phyloP scores from a whole-genome alignment of 2,797 vertebrate species.

The Hapalemur alaotrensis region DNA sequence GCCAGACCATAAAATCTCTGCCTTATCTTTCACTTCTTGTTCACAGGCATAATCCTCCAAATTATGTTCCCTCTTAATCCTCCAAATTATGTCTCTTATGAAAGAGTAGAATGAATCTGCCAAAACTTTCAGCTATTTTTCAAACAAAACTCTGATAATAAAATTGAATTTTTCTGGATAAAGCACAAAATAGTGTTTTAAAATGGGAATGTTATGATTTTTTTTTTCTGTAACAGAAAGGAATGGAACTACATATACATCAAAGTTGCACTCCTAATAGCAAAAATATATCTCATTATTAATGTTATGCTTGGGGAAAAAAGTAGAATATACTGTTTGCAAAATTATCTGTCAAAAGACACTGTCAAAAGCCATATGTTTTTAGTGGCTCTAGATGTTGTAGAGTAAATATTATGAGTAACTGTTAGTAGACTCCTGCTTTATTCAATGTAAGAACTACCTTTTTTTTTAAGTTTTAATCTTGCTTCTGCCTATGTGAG shows the following conservation, averaged over 20 bases:
- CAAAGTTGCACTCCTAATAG: neutral
- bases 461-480: slow-evolving; percentile 6
- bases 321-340: neutral
- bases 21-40: neutral
- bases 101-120: neutral
- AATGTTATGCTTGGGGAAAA: neutral
- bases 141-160: neutral
- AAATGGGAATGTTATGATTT: neutral
- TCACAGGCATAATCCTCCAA: neutral
- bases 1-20: neutral
- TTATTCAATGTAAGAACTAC: neutral
- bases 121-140: neutral
- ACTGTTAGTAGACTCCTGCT: neutral
- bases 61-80: neutral
- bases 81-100: neutral
- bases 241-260: neutral
- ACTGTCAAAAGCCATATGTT: neutral
- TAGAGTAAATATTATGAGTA: neutral
- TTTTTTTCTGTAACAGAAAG: slow-evolving; percentile 1
- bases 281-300: neutral
- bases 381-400: neutral
- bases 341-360: slow-evolving; percentile 23
- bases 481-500: neutral
- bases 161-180: neutral
- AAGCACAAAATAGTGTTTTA: neutral